These are phyloP conservation scores for Drosophila kurseongensis DNA, from an alignment of 1,140 invertebrate species.

Conservation along the genomic window DNA sequence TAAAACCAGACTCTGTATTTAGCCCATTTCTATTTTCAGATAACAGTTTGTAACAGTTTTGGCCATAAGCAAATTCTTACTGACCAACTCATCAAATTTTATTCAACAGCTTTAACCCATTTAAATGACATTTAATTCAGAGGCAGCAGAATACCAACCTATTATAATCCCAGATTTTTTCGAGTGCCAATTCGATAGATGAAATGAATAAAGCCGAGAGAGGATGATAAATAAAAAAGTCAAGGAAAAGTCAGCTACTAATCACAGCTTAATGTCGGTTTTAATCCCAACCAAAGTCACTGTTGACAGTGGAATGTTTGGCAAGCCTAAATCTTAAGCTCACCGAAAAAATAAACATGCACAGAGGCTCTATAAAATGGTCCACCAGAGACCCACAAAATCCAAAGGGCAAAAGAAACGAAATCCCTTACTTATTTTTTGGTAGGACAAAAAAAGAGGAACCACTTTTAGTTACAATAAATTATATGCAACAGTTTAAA, in stretches of 20 bases:
- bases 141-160: background rate
- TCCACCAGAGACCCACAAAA: constrained; percentile 74
- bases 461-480: constrained; percentile 79
- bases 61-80: background rate
- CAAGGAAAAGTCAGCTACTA: constrained; percentile 68
- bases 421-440: constrained; percentile 39
- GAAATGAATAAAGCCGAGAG: constrained; percentile 1
- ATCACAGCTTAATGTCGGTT: constrained; percentile 72
- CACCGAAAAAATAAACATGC: constrained; percentile 30
- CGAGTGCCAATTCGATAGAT: constrained; percentile 14
- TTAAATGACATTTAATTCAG: constrained; percentile 2
- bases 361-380: constrained; percentile 62
- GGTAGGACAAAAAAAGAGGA: constrained; percentile 6
- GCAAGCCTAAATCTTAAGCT: constrained; percentile 56
- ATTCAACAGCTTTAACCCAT: constrained; percentile 34
- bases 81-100: constrained; percentile 4
- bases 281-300: constrained; percentile 69
- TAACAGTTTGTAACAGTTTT: background rate
- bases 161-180: constrained; percentile 15
- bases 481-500: constrained; percentile 81
- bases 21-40: background rate
- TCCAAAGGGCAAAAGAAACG: constrained; percentile 26
- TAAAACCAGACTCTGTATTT: too few species aligned
- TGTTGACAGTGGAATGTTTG: constrained; percentile 68
- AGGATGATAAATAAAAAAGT: constrained; percentile 9